Conservation (phyloP, 2,113 vertebrate genomes). For the Miniopterus natalensis region DNA sequence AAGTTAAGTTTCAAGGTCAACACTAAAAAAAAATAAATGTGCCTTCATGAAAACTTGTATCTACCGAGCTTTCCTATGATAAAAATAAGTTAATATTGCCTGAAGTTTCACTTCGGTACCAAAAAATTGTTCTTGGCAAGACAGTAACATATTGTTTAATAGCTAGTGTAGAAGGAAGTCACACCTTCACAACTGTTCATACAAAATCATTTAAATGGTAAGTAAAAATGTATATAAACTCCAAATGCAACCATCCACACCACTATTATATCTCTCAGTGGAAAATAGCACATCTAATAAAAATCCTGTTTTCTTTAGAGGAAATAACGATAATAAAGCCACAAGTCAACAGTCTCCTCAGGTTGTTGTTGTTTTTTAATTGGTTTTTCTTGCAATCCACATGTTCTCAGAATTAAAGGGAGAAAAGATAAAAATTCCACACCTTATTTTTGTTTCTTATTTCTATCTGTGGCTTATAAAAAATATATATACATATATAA, state of each 20-base stretch:
- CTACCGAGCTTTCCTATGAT: neutral
- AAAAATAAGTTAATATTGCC: neutral
- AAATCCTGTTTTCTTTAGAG: conserved; percentile 68
- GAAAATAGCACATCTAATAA: conserved; percentile 50
- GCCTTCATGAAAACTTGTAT: conserved; percentile 22
- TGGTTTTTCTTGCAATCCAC: conserved; percentile 52
- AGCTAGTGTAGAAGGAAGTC: neutral
- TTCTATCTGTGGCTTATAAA: conserved; percentile 55
- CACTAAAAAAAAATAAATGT: conserved; percentile 25
- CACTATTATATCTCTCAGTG: neutral
- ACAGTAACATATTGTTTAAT: neutral
- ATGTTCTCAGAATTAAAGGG: conserved; percentile 24
- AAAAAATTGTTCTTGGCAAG: neutral
- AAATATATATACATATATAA: neutral
- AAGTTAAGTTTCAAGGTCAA: conserved; percentile 56
- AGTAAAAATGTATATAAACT: conserved; percentile 45
- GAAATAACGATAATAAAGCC: conserved; percentile 58
- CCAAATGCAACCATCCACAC: neutral
- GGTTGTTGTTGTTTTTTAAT: neutral
- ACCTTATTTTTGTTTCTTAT: conserved; percentile 51
- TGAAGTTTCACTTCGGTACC: neutral
- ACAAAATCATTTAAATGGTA: conserved; percentile 39
- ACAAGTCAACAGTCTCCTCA: conserved; percentile 47
- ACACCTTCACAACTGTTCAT: conserved; percentile 21
- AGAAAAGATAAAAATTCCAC: neutral